Percentiles rank a stretch among this genome's conserved stretches.
These are phyloP conservation scores for Nomia melanderi DNA, from an alignment of 1,140 invertebrate species.

Conservation along the genomic window DNA sequence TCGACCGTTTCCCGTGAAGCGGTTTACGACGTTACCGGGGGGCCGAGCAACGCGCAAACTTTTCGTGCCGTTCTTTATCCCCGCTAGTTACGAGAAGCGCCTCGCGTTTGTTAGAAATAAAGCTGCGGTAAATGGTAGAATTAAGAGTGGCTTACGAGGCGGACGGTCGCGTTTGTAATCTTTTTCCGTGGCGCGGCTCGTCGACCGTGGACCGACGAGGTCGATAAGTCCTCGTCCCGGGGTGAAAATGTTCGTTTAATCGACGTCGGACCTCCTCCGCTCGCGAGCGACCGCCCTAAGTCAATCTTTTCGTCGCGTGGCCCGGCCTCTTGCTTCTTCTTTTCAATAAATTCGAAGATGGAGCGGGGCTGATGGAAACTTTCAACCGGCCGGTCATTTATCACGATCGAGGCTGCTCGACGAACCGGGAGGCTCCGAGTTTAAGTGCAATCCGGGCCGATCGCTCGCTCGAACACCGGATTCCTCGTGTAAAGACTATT, in stretches of 20 bases:
- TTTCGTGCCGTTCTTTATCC: slow-evolving; percentile 4
- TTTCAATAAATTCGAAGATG: neutral
- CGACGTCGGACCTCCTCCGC: neutral
- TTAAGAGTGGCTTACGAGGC: neutral
- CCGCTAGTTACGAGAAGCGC: neutral
- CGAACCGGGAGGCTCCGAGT: neutral
- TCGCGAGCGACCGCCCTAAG: neutral
- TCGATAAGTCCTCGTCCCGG: neutral
- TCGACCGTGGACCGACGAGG: neutral
- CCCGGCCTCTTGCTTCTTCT: neutral
- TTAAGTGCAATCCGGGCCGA: neutral
- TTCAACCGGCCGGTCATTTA: neutral
- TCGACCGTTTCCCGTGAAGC: neutral
- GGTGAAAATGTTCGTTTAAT: neutral
- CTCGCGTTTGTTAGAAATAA: neutral
- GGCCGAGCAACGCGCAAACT: neutral
- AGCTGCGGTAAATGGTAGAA: slow-evolving; percentile 3
- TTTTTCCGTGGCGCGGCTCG: neutral
- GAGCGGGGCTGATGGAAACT: neutral
- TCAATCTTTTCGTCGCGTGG: neutral
- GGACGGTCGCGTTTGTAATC: neutral
- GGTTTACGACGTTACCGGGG: neutral
- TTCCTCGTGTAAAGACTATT: neutral
- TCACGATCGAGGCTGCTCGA: neutral
- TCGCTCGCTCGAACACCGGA: neutral